Base-by-base conservation (phyloP, 2,797 vertebrate genomes). In the Sparidentex hasta region DNA sequence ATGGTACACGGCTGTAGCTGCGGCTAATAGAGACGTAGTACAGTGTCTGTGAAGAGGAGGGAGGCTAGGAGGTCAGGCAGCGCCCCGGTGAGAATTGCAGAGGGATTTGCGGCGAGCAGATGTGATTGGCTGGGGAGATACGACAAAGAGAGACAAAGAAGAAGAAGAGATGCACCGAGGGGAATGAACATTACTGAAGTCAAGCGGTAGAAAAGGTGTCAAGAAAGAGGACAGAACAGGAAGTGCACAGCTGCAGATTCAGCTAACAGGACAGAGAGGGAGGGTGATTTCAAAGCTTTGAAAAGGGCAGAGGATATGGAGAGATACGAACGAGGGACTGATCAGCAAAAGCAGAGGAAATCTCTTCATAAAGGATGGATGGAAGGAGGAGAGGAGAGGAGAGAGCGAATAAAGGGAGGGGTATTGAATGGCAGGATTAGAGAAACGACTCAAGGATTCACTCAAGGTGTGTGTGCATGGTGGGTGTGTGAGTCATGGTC, bases 21-120 rank as follows among this genome's bases (percentile, higher is more conserved):
- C 41, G 76, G 80, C 90, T 93, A 91, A 94, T 90, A 85, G 87
- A 93, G 88, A 92, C 76, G 27, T 75, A 90, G 84, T 61, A 70
- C 68, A 74, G 71, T 71, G 68, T 77, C 59, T 54, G 78, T 8
- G 23, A 64, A 75, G 61, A 65, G 65, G n/a, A 74, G 70, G 77
- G 70, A 70, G 70, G 72, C 71, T 58, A 52, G 67, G 76, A 80
- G 89, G 83, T 88, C 81, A 84, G 78, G 57, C 38, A 29, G 75
- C 75, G 63, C 77, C 66, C 69, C 25, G 1, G 59, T 17, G 70
- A 78, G 84, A 61, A 77, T 65, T 33, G 27, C 29, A 25, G n/a
- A 67, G 71, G 61, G 83, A 85, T 82, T 85, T 86, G 75, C 47
- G 51, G 78, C 0, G 5, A 70, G 61, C 65, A 51, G 18, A 82